Conservation (phyloP, 2,113 vertebrate genomes). For the Aphelocoma coerulescens region DNA sequence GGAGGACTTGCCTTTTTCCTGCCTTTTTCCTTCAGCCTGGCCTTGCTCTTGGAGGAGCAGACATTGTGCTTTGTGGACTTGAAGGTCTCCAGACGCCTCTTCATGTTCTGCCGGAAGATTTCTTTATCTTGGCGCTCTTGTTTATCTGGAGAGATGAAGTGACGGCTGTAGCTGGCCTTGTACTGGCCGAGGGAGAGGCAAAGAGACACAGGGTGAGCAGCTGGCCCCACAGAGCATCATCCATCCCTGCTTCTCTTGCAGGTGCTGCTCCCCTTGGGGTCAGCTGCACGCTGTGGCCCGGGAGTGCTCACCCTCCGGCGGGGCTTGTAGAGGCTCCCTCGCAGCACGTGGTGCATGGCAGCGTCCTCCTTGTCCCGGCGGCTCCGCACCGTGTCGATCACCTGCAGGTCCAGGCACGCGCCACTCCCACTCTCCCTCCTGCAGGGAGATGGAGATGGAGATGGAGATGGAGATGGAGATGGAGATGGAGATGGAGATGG, state of each 20-base stretch:
- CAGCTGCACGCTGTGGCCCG: background rate
- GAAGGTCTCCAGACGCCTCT: slow-evolving; percentile 89
- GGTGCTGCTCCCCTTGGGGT: background rate
- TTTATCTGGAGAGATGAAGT: slow-evolving; percentile 90
- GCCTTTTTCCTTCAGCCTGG: slow-evolving; percentile 85
- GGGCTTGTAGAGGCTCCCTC: slow-evolving; percentile 93
- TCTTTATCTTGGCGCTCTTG: slow-evolving; percentile 93
- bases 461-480: too few species aligned
- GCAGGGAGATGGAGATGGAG: background rate
- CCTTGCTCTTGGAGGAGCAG: slow-evolving; percentile 80
- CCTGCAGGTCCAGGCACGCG: slow-evolving; percentile 92
- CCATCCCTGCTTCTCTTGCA: background rate
- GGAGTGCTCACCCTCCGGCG: slow-evolving; percentile 78
- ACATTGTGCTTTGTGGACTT: slow-evolving; percentile 86
- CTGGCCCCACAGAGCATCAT: background rate
- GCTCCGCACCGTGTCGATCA: slow-evolving; percentile 89
- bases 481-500: too few species aligned
- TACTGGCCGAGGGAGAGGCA: slow-evolving; percentile 78
- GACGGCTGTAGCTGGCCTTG: slow-evolving; percentile 93
- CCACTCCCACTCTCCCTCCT: slow-evolving; percentile 94
- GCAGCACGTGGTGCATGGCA: slow-evolving; percentile 89
- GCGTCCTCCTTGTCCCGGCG: slow-evolving; percentile 89
- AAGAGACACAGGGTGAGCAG: slow-evolving; percentile 67
- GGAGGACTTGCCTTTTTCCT: slow-evolving; percentile 82
- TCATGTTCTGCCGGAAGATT: slow-evolving; percentile 97